Conservation (phyloP, 2,113 vertebrate species). For the Gnathonemus longibarbis region DNA sequence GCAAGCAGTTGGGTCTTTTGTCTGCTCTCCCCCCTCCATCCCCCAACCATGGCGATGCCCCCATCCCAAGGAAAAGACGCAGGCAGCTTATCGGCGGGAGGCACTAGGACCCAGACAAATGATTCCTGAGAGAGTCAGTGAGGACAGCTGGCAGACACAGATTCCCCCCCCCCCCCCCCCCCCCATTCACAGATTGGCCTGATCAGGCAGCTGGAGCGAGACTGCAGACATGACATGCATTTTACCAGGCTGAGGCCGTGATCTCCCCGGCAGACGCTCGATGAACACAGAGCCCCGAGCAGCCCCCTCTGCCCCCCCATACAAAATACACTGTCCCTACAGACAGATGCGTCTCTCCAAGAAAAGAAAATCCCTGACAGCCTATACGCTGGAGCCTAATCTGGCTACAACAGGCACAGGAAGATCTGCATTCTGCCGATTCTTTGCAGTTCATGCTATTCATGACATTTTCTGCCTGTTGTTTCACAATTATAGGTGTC, state of each 20-base stretch:
- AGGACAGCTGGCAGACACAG: slow-evolving; percentile 45
- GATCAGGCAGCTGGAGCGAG: slow-evolving; percentile 43
- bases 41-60: not conserved
- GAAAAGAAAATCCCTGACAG: not conserved
- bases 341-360: slow-evolving; percentile 12
- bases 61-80: slow-evolving; percentile 7
- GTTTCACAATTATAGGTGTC: slow-evolving; percentile 11
- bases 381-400: slow-evolving; percentile 5
- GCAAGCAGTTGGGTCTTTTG: slow-evolving; percentile 20
- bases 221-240: slow-evolving; percentile 46
- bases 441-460: slow-evolving; percentile 22
- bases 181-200: slow-evolving; percentile 26
- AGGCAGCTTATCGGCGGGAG: slow-evolving; percentile 38
- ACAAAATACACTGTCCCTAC: slow-evolving; percentile 5
- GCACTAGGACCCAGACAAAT: slow-evolving; percentile 45
- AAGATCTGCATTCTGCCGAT: not conserved
- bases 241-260: slow-evolving; percentile 26
- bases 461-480: slow-evolving; percentile 28
- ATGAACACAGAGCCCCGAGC: slow-evolving; percentile 10
- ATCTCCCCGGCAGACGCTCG: slow-evolving; percentile 15
- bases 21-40: slow-evolving; percentile 4
- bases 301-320: not conserved
- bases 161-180: slow-evolving; percentile 24
- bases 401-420: slow-evolving; percentile 18
- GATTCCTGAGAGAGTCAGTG: slow-evolving; percentile 45